A percentile compares a stretch with the other conserved stretches of the same genome.
These are phyloP conservation scores for Squalus acanthias DNA, from an alignment of 2,797 vertebrate genomes.

Conservation along the genomic window DNA sequence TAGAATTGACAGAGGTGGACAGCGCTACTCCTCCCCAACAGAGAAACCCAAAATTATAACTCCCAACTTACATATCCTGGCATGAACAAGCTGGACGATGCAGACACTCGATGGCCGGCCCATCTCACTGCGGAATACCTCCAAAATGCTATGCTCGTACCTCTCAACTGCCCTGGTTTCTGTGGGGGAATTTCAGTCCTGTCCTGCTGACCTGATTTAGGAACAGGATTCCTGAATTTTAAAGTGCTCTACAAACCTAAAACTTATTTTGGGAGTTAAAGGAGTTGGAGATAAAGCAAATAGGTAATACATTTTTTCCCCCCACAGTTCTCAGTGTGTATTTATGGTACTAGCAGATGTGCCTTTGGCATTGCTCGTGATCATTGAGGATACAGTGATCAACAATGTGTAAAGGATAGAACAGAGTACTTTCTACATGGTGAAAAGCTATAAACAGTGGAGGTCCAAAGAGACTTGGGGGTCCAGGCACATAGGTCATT, in stretches of 20 bases:
- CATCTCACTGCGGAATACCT: not conserved
- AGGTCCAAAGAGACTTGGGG: too few species aligned
- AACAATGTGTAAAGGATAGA: not conserved
- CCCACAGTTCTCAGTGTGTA: too few species aligned
- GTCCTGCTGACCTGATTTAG: not conserved
- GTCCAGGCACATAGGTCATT: too few species aligned
- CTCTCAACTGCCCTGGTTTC: not conserved
- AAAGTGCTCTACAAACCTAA: not conserved
- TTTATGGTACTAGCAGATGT: not conserved
- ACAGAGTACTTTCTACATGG: too few species aligned
- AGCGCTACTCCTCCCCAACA: not conserved
- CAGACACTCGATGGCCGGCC: not conserved
- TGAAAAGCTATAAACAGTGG: too few species aligned
- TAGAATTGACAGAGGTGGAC: not conserved
- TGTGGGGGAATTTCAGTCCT: not conserved
- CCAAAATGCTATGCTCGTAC: not conserved
- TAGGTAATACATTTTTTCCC: not conserved
- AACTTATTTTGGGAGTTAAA: too few species aligned
- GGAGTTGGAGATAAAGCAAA: not conserved
- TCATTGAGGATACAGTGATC: not conserved
- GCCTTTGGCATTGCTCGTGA: not conserved
- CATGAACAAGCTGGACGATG: too few species aligned
- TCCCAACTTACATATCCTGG: not conserved
- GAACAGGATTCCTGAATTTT: too few species aligned
- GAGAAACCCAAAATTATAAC: not conserved